These are phyloP conservation scores for Ophioderma brevispina DNA, from an alignment of 35 echinoderm and acorn worm genomes.

Conservation along the genomic window DNA sequence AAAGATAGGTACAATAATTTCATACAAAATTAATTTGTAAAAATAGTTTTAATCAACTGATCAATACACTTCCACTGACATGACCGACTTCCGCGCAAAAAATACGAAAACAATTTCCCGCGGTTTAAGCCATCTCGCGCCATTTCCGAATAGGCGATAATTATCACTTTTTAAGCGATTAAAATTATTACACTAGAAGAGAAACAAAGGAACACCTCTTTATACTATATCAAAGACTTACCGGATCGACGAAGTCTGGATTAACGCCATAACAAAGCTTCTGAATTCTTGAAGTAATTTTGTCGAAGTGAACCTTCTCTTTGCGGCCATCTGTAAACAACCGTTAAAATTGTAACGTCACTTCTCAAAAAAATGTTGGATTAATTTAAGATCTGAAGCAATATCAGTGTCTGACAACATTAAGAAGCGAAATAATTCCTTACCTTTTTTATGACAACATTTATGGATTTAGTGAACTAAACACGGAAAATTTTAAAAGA, in stretches of 20 bases:
- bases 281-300: conserved; percentile 90
- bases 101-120: background rate
- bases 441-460: background rate
- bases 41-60: no score
- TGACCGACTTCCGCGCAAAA: background rate
- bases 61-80: no score
- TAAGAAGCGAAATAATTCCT: background rate
- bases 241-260: conserved; percentile 86
- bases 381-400: background rate
- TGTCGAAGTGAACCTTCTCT: conserved; percentile 98
- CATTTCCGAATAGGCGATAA: no score
- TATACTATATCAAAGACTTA: conserved; percentile 38
- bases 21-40: no score
- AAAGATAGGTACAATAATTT: no score
- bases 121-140: background rate
- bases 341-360: background rate
- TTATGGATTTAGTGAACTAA: background rate
- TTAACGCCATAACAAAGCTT: conserved; percentile 90
- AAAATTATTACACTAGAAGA: no score
- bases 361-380: background rate
- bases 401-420: background rate
- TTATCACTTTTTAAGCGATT: no score
- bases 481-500: background rate
- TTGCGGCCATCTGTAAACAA: conserved; percentile 76
- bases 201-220: background rate